Base-by-base conservation (phyloP, 2,888 invertebrate species). In the Embidobia sp. region DNA sequence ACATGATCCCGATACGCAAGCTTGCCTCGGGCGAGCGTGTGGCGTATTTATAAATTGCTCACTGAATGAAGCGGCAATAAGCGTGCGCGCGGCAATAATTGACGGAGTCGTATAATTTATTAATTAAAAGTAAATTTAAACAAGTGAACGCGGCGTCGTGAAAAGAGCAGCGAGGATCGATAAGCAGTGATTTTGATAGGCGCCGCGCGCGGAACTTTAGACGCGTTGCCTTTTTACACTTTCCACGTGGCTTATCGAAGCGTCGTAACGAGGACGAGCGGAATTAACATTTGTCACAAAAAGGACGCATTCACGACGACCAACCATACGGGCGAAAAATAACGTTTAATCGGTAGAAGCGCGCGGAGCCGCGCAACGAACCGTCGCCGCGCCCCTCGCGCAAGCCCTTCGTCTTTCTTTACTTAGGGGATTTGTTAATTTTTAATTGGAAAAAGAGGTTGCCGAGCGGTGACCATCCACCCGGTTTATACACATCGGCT, bases 301-400 rank as follows among this genome's bases (percentile, higher is more conserved):
- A 78, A 78, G 49, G 44, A 37, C 46, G 48, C 31, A 48, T 46
- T 61, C 66, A 49, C 61, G 49, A 69, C 44, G 70, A 61, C 70
- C 46, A 27, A 49, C 64, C 63, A 55, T 44, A 66, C 51, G 49
- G 57, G 67, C 70, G 82, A 84, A 87, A 85, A 86, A 85, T 85
- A 83, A 87, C 86, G 85, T 88, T 85, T 86, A 88, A 87, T 88
- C 86, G 85, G 88, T 85, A 85, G 84, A 86, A 86, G 85, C 82
- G 74, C 82, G 78, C 74, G 79, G 74, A 64, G 81, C 81, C 72
- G 82, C 79, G 83, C 86, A 84, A 83, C 84, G 83, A 83, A 82
- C 86, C 83, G 83, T 80, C 81, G 76, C 67, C 26, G 75, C 33
- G 55, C 59, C 46, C 46, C 64, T 63, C 57, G 57, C 64, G 40